Base-by-base conservation (phyloP, 2,797 vertebrate species). In the Sebastes glaucus region DNA sequence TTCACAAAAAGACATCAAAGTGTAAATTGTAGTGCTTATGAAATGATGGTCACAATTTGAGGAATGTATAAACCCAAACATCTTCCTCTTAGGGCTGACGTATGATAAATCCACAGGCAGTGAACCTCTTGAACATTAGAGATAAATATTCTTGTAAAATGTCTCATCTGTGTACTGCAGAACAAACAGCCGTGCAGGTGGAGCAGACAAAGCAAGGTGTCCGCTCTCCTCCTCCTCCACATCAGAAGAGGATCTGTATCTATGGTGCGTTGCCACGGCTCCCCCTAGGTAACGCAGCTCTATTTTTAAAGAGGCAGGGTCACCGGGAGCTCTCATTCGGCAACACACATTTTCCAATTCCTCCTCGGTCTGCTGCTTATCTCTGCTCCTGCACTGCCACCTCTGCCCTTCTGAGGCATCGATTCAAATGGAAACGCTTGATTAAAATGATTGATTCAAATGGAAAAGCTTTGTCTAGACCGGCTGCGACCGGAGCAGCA, bases 261-360 rank as follows among this genome's bases (percentile, higher is more conserved):
- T 92, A 91, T 90, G 90, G 84, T 74, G 81, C 59, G 82, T 89
- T 87, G 83, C 91, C 89, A 94, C 84, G 70, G 92, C 90, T 84
- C 93, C 93, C 92, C 89, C 90, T 77, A 92, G 93, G 93, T 90
- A 91, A 90, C 80, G 55, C 78, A 4, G 70, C 83, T 89, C 93
- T 95, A 95, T 96, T 95, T 95, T 93, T 95, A 94, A 90, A 88
- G 83, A 53, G 70, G 62, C 80, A 55, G 81, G 89, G 85, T 91
- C 87, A 90, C 82, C 8, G 9, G 83, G 77, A 81, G 81, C 88
- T 81, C 78, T 87, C 74, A 66, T 78, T 90, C 89, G 85, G 74
- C 1, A 2, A 28, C 33, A 30, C 82, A 61, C 53, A 55, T 77
- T 64, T 46, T 62, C 57, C 64, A 42, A 52, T 67, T 52, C 61